Conservation (phyloP, 1,140 invertebrate genomes). For the Ceratina calcarata region DNA sequence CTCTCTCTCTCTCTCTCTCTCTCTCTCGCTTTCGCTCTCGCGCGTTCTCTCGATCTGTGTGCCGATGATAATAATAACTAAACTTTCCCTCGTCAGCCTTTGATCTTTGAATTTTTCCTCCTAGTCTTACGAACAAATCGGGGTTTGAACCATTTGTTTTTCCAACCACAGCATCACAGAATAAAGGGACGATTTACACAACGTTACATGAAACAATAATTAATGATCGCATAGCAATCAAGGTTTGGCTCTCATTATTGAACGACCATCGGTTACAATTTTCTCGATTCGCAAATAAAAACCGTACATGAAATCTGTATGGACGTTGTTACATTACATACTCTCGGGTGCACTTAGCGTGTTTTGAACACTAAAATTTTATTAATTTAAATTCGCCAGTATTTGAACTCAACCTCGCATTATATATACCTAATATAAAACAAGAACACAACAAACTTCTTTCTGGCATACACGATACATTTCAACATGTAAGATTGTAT, state of each 20-base stretch:
- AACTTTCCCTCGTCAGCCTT: constrained; percentile 22
- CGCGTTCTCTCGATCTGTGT: too few relatives aligned
- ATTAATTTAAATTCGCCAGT: constrained; percentile 65
- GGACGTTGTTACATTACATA: constrained; percentile 35
- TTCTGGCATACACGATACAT: constrained; percentile 78
- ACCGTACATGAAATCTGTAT: constrained; percentile 40
- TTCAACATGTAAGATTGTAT: constrained; percentile 78
- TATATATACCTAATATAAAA: constrained; percentile 78
- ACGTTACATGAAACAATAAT: constrained; percentile 47
- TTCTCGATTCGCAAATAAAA: constrained; percentile 43
- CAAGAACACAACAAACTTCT: constrained; percentile 79
- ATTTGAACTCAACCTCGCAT: constrained; percentile 68
- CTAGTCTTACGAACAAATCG: constrained; percentile 44
- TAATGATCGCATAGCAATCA: constrained; percentile 52
- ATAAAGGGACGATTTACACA: constrained; percentile 48
- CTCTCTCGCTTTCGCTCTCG: too few relatives aligned
- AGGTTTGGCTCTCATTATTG: constrained; percentile 63
- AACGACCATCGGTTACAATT: constrained; percentile 50
- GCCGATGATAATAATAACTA: constrained; percentile 19
- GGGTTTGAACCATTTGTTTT: constrained; percentile 22
- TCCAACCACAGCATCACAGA: constrained; percentile 32
- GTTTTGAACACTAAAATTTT: constrained; percentile 58
- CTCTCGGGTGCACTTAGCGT: constrained; percentile 43
- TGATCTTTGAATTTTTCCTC: constrained; percentile 15
- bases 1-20: too few relatives aligned